These are phyloP conservation scores for Caenorhabditis sp. DNA, from an alignment of 2,888 invertebrate genomes.

Conservation along the genomic window DNA sequence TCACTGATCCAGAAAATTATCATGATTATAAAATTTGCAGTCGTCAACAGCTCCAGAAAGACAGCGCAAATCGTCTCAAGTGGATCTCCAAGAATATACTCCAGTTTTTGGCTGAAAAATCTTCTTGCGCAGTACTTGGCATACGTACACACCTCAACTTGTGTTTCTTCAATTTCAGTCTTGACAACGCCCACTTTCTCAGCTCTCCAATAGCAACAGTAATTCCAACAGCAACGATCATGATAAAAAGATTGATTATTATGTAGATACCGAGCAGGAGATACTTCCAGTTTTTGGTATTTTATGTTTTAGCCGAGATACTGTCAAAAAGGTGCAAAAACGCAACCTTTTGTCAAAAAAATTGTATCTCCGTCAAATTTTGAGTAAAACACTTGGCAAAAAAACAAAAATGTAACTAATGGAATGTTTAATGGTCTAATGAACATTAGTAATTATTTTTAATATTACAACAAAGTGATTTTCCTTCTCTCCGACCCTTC, in stretches of 20 bases:
- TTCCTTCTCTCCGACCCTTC: conserved; percentile 29
- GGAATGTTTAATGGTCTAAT: too few relatives aligned
- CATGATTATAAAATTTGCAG: conserved; percentile 20
- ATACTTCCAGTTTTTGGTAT: conserved; percentile 52
- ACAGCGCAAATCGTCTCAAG: conserved; percentile 12
- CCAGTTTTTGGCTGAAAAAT: conserved; percentile 13
- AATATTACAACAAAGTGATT: conserved; percentile 11
- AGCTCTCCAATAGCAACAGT: conserved; percentile 10
- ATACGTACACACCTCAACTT: background rate
- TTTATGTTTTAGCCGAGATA: conserved; percentile 45
- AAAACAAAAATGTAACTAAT: too few relatives aligned
- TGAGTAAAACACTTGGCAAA: too few relatives aligned
- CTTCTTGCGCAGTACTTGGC: background rate
- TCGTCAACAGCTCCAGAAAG: conserved; percentile 11
- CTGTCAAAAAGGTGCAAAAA: conserved; percentile 53
- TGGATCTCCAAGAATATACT: conserved; percentile 4
- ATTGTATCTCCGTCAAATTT: conserved; percentile 44
- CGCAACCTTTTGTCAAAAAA: conserved; percentile 54
- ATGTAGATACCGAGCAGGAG: conserved; percentile 43
- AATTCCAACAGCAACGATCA: conserved; percentile 30
- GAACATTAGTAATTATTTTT: too few relatives aligned
- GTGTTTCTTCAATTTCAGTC: background rate
- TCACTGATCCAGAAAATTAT: conserved; percentile 22
- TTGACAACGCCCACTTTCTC: background rate
- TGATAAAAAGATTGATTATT: conserved; percentile 36